These are phyloP conservation scores for Condylostylus longicornis DNA, from an alignment of 1,140 invertebrate species.

Conservation along the genomic window DNA sequence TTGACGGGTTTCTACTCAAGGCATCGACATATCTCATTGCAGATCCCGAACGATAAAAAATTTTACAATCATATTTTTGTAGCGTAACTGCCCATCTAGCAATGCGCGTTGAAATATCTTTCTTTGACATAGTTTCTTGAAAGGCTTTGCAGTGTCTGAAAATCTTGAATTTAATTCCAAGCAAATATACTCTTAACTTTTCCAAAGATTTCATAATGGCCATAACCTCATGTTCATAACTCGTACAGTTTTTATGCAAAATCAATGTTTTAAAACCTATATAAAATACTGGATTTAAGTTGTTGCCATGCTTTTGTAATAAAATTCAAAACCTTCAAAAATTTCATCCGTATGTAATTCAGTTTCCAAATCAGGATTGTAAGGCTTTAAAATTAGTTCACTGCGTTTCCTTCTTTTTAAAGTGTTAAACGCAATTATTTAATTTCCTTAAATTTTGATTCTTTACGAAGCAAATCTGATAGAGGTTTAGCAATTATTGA, in stretches of 20 bases:
- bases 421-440: conserved; percentile 3
- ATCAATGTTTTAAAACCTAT: neutral
- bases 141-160: too few relatives aligned
- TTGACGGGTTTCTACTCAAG: conserved; percentile 13
- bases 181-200: too few relatives aligned
- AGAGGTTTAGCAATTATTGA: conserved; percentile 14
- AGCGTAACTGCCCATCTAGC: too few relatives aligned
- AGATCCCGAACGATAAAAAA: conserved; percentile 8
- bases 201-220: too few relatives aligned
- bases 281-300: conserved; percentile 1
- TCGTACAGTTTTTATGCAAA: too few relatives aligned
- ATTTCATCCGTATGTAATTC: conserved; percentile 18
- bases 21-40: too few relatives aligned
- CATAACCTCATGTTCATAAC: too few relatives aligned
- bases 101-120: too few relatives aligned
- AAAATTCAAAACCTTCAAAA: conserved; percentile 10
- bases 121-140: too few relatives aligned
- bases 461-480: conserved; percentile 6
- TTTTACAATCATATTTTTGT: too few relatives aligned
- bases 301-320: conserved; percentile 9
- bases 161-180: too few relatives aligned
- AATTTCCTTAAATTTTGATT: conserved; percentile 2
- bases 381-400: conserved; percentile 9
- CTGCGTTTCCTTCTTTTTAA: conserved; percentile 7
- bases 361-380: conserved; percentile 9